Conservation (phyloP, 2,113 vertebrate genomes). For the Amphiprion percula region DNA sequence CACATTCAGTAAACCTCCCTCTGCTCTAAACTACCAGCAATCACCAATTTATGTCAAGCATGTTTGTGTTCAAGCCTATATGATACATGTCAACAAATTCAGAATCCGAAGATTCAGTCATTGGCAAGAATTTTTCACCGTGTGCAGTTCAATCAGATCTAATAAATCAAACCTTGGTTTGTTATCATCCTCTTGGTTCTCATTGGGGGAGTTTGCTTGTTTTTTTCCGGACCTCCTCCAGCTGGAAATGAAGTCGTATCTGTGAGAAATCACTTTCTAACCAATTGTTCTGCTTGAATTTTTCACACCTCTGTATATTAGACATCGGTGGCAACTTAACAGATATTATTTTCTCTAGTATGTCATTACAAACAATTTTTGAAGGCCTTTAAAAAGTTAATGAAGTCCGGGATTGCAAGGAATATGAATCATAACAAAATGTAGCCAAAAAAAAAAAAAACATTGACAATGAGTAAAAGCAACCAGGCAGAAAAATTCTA, state of each 20-base stretch:
- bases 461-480: neutral
- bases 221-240: neutral
- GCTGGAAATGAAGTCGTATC: neutral
- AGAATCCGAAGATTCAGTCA: too few relatives aligned
- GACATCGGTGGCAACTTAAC: neutral
- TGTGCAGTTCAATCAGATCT: neutral
- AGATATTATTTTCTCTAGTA: neutral
- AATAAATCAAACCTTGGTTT: conserved; percentile 8
- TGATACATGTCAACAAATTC: neutral
- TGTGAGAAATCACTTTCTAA: conserved; percentile 9
- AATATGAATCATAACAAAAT: neutral
- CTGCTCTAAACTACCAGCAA: neutral
- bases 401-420: neutral
- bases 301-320: conserved; percentile 3
- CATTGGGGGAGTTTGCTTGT: neutral
- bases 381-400: neutral
- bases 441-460: neutral
- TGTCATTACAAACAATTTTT: conserved; percentile 3
- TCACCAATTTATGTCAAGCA: too few relatives aligned
- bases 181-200: neutral
- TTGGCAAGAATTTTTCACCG: too few relatives aligned
- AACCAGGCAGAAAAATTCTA: neutral
- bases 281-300: conserved; percentile 17
- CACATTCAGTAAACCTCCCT: neutral
- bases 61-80: neutral